Evolutionary conservation across 2,797 vertebrate species (phyloP), one percentile per base, ranked within the genome.

Genomic region (Dryobates pubescens): DNA sequence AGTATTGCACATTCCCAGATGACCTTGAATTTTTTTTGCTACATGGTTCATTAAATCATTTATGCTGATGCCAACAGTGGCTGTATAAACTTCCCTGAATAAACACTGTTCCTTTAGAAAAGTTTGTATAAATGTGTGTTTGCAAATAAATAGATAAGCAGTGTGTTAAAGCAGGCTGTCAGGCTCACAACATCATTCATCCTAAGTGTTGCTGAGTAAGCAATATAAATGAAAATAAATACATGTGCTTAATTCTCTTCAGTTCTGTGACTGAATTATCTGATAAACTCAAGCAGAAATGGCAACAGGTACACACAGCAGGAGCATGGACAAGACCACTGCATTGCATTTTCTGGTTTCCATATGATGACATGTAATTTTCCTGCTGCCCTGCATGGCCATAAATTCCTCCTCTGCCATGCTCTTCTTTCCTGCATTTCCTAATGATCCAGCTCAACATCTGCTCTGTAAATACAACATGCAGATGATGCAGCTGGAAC

Each of bases 401-500:
- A 27, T 74, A 94, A 74, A 64, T 64, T 38, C 61, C 56, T 75
- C 83, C 79, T 77, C 73, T 27, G 51, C 32, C 74, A 7, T 7
- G 6, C 63, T 70, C 65, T 17, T 82, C 58, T 83, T 30, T 18
- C 90, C 88, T 86, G 56, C 81, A 9, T 67, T 91, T 89, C 89
- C 92, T 69, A n/a, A 53, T n/a, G 74, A 41, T 69, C 29, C 47
- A 8, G n/a, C 73, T 53, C 65, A 92, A 73, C 96, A 96, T 86
- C 96, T 96, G 96, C 62, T 75, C 57, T 27, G 58, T 24, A 72
- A 79, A 10, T 7, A 1, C 38, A 63, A 5, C 34, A 1, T 14
- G 68, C 83, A 79, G 94, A 70, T 38, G 87, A 71, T 82, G 84
- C 91, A 95, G 92, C 94, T 95, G 93, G 45, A 83, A 63, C 34